Evolutionary conservation across 2,888 invertebrate species (phyloP).

Genomic region (Athrips mouffetella): DNA sequence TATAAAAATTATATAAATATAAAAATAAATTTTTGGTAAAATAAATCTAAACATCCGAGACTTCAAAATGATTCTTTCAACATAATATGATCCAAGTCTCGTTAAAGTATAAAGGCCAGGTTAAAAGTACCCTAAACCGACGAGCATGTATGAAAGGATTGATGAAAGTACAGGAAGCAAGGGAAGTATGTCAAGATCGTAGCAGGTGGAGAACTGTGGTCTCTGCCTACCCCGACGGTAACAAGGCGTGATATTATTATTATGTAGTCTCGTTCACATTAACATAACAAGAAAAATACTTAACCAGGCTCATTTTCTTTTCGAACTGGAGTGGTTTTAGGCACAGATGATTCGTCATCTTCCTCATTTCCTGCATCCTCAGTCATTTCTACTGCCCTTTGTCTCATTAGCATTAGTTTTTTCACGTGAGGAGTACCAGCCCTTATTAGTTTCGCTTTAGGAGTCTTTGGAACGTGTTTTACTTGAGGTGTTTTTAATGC

Average conservation of each 20-base stretch:
- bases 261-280: no score
- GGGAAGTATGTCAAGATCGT: no score
- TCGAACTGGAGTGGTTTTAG: constrained; percentile 46
- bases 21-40: neutral
- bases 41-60: neutral
- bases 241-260: no score
- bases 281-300: no score
- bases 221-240: no score
- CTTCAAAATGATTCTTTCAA: neutral
- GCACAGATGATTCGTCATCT: constrained; percentile 32
- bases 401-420: constrained; percentile 47
- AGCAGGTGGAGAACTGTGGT: no score
- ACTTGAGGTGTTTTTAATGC: constrained; percentile 45
- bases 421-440: constrained; percentile 61
- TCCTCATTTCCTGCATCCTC: constrained; percentile 41
- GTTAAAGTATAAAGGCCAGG: no score
- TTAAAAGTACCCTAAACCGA: no score
- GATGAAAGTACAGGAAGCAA: no score
- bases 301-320: constrained; percentile 41
- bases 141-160: no score
- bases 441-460: constrained; percentile 47
- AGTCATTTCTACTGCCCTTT: constrained; percentile 51
- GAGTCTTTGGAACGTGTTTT: constrained; percentile 47
- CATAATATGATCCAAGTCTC: no score
- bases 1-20: neutral